Conservation (phyloP, 2,797 vertebrate species). For the Macropodus opercularis region DNA sequence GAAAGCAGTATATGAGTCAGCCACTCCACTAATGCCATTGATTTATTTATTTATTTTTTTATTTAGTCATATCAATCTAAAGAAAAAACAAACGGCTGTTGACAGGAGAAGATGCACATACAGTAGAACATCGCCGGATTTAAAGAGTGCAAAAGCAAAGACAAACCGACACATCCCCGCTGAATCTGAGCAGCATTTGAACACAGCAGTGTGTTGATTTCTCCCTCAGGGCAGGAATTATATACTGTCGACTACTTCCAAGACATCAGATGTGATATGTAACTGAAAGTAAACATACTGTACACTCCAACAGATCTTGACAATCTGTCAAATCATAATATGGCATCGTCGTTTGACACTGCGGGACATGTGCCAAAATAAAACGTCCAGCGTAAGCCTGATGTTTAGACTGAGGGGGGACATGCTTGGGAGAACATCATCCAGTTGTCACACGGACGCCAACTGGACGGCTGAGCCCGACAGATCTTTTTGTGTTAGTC, state of each 20-base stretch:
- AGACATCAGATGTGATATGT: slow-evolving; percentile 1
- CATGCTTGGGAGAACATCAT: neutral
- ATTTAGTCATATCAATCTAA: too few relatives aligned
- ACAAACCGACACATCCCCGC: neutral
- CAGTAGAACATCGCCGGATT: neutral
- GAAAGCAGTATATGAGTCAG: neutral
- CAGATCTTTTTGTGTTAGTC: neutral
- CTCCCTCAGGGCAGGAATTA: neutral
- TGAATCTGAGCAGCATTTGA: neutral
- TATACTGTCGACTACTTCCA: neutral
- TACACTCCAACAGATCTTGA: neutral
- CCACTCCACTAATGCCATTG: too few relatives aligned
- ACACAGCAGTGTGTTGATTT: slow-evolving; percentile 3
- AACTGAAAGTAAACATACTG: neutral
- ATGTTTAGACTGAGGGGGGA: slow-evolving; percentile 2
- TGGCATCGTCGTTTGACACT: slow-evolving; percentile 1
- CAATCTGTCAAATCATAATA: neutral
- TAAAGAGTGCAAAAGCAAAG: neutral
- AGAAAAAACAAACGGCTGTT: neutral
- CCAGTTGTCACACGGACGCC: neutral
- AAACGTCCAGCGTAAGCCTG: neutral
- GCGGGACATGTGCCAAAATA: slow-evolving; percentile 2
- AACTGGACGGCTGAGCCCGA: neutral
- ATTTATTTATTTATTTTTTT: too few relatives aligned
- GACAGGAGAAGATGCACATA: neutral